Base-by-base conservation (phyloP, 1,140 invertebrate genomes). In the Eurosta solidaginis region DNA sequence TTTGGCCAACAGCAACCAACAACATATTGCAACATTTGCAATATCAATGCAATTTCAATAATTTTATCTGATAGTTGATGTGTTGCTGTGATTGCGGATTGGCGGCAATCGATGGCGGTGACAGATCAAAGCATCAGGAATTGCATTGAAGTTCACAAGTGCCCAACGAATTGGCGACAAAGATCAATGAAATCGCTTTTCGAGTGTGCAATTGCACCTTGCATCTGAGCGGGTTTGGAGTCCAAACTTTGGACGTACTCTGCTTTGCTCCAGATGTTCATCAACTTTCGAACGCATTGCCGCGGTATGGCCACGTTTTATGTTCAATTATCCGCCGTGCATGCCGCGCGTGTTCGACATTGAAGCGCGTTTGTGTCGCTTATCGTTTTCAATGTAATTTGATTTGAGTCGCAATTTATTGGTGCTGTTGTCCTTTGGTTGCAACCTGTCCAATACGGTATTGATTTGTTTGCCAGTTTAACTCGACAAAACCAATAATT, bases 41-140 rank as follows among this genome's bases (percentile, higher is more conserved):
- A 33, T 68, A 20, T 33, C 59, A 85, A 85, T 85, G 83, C 85
- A 85, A 85, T 85, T 85, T 85, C 83, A 85, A 85, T 85, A 85
- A 85, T 85, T 85, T 85, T 85, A 85, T 85, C 83, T 85, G 83
- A 76, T 77, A 84, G 75, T 74, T 80, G 82, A 80, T 47, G 74
- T 75, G 40, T 74, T 44, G 40, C 73, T 25, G 40, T 74, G 42
- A 74, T 44, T 74, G 40, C 45, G 40, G 45, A 47, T 74, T 74
- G 42, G 59, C 36, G 33, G 33, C 83, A 84, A 85, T 83, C 85
- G 83, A 44, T 83, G 79, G 83, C 83, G 83, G 83, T 83, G 84
- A 85, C 83, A 85, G 82, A 85, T 85, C 83, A 85, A 85, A 83
- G 73, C 12, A 14, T n/a, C 22, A 44, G n/a, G 36, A 10, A 12